phyloP scores from a whole-genome alignment of 1,140 invertebrate genomes.

The Orius insidiosus region DNA sequence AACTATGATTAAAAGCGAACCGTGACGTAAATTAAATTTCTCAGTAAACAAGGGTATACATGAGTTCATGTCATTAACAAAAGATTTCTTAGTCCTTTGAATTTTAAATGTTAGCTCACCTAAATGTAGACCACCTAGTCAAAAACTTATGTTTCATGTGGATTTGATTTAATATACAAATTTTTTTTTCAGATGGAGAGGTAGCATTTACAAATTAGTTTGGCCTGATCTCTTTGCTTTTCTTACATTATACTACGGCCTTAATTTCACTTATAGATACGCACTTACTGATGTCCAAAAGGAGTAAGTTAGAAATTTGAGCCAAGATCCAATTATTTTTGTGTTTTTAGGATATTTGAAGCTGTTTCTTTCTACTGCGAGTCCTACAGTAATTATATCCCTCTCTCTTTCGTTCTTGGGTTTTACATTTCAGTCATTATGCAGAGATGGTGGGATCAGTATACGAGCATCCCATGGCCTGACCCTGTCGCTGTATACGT shows the following conservation, averaged over 20 bases:
- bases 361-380: slow-evolving; percentile 60
- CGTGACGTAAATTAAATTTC: too few species aligned
- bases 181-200: slow-evolving; percentile 46
- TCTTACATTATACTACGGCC: slow-evolving; percentile 37
- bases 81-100: too few species aligned
- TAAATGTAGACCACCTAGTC: too few species aligned
- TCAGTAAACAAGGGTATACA: too few species aligned
- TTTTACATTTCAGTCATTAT: slow-evolving; percentile 81
- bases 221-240: slow-evolving; percentile 48
- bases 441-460: slow-evolving; percentile 85
- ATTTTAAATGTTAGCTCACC: too few species aligned
- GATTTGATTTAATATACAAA: too few species aligned
- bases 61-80: too few species aligned
- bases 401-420: slow-evolving; percentile 47
- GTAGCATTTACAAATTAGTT: slow-evolving; percentile 55
- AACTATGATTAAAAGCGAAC: too few species aligned
- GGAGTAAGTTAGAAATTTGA: slow-evolving; percentile 28
- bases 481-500: slow-evolving; percentile 71
- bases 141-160: too few species aligned
- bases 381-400: slow-evolving; percentile 59
- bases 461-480: slow-evolving; percentile 57
- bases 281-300: slow-evolving; percentile 32
- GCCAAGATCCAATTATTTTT: neutral
- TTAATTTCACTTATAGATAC: slow-evolving; percentile 40
- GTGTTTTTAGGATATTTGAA: slow-evolving; percentile 43